These are phyloP conservation scores for Bradypodion pumilum DNA, from an alignment of 2,797 vertebrate species.

Conservation along the genomic window DNA sequence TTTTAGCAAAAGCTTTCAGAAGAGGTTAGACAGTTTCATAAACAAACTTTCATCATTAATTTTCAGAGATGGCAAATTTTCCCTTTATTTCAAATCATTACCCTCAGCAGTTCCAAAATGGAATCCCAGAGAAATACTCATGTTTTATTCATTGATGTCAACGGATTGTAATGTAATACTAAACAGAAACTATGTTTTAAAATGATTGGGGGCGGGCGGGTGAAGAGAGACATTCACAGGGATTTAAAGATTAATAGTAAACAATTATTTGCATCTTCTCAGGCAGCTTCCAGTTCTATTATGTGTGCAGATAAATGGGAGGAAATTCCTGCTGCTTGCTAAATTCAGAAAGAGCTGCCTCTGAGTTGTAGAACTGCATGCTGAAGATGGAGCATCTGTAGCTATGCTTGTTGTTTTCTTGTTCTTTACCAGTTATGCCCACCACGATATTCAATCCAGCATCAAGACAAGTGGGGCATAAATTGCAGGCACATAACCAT, in stretches of 20 bases:
- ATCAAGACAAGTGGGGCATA: no score
- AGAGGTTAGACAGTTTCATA: background rate
- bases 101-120: background rate
- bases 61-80: background rate
- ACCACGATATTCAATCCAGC: no score
- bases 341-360: conserved; percentile 1
- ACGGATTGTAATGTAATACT: conserved; percentile 3
- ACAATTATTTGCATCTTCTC: conserved; percentile 16
- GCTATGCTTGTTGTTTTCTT: no score
- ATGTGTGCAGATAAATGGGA: conserved; percentile 8
- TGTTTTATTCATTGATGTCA: conserved; percentile 8
- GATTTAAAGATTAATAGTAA: conserved; percentile 26
- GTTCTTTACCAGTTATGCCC: no score
- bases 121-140: background rate
- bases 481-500: no score
- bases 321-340: conserved; percentile 46
- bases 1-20: background rate
- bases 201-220: no score
- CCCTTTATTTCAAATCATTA: background rate
- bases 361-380: no score
- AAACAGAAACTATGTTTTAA: background rate
- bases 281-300: background rate
- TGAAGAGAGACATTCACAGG: conserved; percentile 9
- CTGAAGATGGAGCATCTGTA: no score
- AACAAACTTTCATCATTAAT: background rate